Percentiles rank a stretch among this genome's conserved stretches.
Conservation (phyloP, 2,797 vertebrate genomes). For the Cygnus olor region DNA sequence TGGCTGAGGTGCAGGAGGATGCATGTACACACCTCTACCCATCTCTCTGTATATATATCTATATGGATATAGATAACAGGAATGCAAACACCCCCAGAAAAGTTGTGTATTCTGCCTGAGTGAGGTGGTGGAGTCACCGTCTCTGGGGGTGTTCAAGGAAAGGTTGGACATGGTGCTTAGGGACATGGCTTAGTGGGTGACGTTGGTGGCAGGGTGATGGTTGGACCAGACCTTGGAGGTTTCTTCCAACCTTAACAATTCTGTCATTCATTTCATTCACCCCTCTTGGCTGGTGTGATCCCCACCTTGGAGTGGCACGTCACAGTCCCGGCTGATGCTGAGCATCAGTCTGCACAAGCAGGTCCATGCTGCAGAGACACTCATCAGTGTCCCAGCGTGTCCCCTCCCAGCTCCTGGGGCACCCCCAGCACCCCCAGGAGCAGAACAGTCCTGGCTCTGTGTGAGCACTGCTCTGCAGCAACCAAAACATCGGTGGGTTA, state of each 20-base stretch:
- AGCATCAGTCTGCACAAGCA: not conserved
- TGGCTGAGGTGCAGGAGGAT: rapidly evolving
- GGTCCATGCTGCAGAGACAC: not conserved
- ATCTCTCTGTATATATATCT: not conserved
- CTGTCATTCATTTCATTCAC: not conserved
- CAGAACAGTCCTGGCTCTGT: no score
- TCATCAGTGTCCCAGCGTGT: not conserved
- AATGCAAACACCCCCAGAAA: not conserved
- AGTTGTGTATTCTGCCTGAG: not conserved
- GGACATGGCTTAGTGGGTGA: no score
- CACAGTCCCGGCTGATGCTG: not conserved
- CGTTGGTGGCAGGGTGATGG: no score
- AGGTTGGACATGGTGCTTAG: no score
- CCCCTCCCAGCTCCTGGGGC: no score
- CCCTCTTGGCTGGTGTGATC: not conserved
- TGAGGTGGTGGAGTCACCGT: no score
- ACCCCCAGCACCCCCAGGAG: no score
- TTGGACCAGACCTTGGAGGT: no score
- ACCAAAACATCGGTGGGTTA: no score
- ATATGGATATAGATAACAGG: not conserved
- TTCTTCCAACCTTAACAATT: no score
- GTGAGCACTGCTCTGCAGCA: no score
- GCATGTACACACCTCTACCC: not conserved
- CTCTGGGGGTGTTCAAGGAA: no score
- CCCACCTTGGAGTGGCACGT: rapidly evolving